These are phyloP conservation scores for Heteromyza rotundicornis DNA, from an alignment of 2,888 invertebrate genomes.

Conservation along the genomic window DNA sequence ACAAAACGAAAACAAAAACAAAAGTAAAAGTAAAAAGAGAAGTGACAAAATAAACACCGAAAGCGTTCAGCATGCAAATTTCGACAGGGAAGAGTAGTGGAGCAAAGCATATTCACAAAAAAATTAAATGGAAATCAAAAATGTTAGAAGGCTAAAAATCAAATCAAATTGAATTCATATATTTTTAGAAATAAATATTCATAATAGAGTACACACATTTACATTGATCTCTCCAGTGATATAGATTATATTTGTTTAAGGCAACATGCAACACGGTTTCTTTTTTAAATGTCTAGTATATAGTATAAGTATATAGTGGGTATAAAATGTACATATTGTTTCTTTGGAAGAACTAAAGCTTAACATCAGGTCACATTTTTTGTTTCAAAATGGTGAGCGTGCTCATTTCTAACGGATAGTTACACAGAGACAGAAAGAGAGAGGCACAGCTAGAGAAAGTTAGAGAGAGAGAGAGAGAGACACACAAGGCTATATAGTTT, in stretches of 20 bases:
- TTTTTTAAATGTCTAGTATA: background rate
- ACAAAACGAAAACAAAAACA: background rate
- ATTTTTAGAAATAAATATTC: constrained; percentile 20
- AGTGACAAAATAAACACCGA: constrained; percentile 18
- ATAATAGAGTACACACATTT: constrained; percentile 50
- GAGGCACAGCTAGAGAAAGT: constrained; percentile 7
- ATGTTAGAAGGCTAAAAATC: background rate
- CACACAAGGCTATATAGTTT: constrained; percentile 8
- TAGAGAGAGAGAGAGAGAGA: constrained; percentile 23
- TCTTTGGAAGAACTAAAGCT: background rate
- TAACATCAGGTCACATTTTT: background rate
- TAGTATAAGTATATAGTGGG: background rate
- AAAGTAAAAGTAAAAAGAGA: background rate
- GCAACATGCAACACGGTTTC: background rate
- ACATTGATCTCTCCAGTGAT: constrained; percentile 29
- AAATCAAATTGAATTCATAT: background rate
- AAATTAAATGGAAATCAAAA: constrained; percentile 10
- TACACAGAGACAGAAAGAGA: constrained; percentile 4
- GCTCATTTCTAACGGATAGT: constrained; percentile 5
- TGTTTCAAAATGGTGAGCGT: no score
- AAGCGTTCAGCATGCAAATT: constrained; percentile 38
- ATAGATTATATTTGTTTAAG: background rate
- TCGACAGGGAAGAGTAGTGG: background rate
- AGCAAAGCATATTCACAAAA: constrained; percentile 11
- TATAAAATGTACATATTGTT: background rate